Conservation (phyloP, 2,797 vertebrate genomes). For the Darevskia mixta region DNA sequence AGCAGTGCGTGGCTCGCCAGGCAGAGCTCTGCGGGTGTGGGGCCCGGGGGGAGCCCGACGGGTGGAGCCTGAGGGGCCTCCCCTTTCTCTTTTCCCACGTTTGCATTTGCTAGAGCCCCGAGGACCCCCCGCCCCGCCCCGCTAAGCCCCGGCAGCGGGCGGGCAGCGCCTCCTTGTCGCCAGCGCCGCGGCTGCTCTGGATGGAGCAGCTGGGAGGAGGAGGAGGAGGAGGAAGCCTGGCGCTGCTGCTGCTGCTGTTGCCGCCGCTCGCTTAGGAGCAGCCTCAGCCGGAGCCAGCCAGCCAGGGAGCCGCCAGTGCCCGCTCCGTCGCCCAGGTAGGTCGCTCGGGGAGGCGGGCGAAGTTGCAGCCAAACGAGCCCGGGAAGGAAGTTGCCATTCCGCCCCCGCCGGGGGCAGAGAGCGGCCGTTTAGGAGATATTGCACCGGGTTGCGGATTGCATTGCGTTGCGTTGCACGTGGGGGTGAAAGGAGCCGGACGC, state of each 20-base stretch:
- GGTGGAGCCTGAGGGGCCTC: background rate
- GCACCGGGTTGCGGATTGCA: no score
- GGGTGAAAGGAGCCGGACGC: no score
- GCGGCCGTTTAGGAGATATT: no score
- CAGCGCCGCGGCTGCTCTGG: background rate
- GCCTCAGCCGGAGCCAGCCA: background rate
- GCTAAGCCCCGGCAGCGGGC: constrained; percentile 22
- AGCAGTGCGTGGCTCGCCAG: background rate
- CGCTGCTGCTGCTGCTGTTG: background rate
- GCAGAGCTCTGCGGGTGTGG: background rate
- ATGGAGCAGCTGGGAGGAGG: background rate
- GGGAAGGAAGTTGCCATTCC: background rate
- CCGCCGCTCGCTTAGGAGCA: background rate
- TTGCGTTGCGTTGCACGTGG: no score
- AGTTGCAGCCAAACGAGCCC: background rate
- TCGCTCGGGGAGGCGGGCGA: background rate
- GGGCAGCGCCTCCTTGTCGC: background rate
- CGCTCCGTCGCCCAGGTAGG: constrained; percentile 1
- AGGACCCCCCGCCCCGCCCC: background rate
- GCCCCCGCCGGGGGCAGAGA: background rate
- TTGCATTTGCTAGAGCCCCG: background rate
- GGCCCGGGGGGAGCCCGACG: background rate
- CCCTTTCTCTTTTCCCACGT: background rate
- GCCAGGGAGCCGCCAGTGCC: background rate
- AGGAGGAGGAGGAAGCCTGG: background rate